These are phyloP conservation scores for Drosophila glabriapex DNA, from an alignment of 2,888 invertebrate species.

Conservation along the genomic window DNA sequence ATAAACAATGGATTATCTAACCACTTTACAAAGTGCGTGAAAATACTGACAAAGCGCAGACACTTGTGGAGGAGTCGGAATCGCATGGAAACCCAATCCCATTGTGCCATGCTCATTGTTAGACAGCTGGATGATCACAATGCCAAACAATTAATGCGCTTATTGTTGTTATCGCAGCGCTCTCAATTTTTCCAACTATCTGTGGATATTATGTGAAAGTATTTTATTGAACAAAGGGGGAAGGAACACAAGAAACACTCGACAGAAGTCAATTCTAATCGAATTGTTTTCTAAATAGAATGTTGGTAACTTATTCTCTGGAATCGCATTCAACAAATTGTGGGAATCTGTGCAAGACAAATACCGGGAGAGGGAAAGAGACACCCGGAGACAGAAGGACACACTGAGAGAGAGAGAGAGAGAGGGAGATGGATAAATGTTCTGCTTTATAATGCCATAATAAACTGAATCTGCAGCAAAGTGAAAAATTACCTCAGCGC, in stretches of 20 bases:
- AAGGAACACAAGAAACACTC: constrained; percentile 57
- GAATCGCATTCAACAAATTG: constrained; percentile 70
- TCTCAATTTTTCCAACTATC: constrained; percentile 44
- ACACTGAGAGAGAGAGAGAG: background rate
- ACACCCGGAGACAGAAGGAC: background rate
- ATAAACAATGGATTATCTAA: constrained; percentile 82
- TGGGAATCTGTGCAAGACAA: constrained; percentile 60
- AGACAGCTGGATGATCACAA: constrained; percentile 62
- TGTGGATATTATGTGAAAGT: constrained; percentile 66
- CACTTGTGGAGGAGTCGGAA: constrained; percentile 72
- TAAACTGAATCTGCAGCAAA: constrained; percentile 73
- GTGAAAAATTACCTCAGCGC: constrained; percentile 76
- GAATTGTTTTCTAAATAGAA: constrained; percentile 81
- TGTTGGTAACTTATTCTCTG: constrained; percentile 49
- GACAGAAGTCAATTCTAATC: constrained; percentile 84
- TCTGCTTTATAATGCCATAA: constrained; percentile 61
- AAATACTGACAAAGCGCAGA: constrained; percentile 61
- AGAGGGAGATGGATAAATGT: constrained; percentile 5
- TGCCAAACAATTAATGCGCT: constrained; percentile 79
- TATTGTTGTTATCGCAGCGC: constrained; percentile 64
- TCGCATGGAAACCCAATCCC: constrained; percentile 52
- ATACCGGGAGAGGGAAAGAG: background rate
- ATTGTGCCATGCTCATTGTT: constrained; percentile 61
- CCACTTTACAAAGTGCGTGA: constrained; percentile 78
- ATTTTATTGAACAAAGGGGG: constrained; percentile 33